These are phyloP conservation scores for Lasius fuliginosus DNA, from an alignment of 2,888 invertebrate species.

Conservation along the genomic window DNA sequence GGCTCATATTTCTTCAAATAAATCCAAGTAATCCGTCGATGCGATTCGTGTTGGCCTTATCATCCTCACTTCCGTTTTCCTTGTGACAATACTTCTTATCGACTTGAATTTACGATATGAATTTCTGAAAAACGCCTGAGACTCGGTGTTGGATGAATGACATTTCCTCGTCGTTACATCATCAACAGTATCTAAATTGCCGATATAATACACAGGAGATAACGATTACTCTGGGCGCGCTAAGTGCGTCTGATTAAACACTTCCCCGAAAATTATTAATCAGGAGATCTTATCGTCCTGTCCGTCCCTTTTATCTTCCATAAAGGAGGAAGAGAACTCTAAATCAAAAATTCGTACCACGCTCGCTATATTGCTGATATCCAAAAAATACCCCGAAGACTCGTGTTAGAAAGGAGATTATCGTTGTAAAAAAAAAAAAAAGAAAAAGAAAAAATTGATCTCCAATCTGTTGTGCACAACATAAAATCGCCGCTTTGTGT, in stretches of 20 bases:
- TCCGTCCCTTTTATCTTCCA: conserved; percentile 11
- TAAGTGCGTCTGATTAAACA: conserved; percentile 58
- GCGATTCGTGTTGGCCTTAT: not conserved
- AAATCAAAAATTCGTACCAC: not conserved
- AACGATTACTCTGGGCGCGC: conserved; percentile 42
- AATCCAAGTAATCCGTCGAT: not conserved
- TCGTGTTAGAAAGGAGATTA: conserved; percentile 25
- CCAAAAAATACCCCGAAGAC: no score
- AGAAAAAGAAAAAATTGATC: conserved; percentile 12
- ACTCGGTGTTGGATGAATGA: not conserved
- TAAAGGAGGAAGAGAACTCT: not conserved
- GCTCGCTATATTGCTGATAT: not conserved
- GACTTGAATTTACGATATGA: conserved; percentile 6
- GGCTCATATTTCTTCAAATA: not conserved
- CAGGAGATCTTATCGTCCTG: not conserved
- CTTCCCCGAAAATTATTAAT: conserved; percentile 52
- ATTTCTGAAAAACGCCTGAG: not conserved
- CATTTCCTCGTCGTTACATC: not conserved
- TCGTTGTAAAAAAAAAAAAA: conserved; percentile 25
- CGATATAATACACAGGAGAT: conserved; percentile 55
- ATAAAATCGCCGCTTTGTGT: conserved; percentile 10
- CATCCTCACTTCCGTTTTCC: not conserved
- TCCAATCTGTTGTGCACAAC: not conserved
- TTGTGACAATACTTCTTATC: not conserved
- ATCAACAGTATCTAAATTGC: conserved; percentile 64